These are phyloP conservation scores for Hemitrygon akajei DNA, from an alignment of 2,797 vertebrate genomes.

Conservation along the genomic window DNA sequence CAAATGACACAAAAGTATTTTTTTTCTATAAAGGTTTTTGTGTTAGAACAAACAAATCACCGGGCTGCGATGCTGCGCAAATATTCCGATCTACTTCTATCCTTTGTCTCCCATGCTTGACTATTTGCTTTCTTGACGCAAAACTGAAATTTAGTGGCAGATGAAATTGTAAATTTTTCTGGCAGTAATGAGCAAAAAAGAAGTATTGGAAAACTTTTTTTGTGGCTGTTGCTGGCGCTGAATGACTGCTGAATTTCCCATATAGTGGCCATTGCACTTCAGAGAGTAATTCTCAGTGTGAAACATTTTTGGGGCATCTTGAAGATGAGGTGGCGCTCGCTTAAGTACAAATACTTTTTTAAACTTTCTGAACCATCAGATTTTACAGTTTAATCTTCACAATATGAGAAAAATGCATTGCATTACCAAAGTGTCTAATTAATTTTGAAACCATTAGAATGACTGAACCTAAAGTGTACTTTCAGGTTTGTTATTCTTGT, in stretches of 20 bases:
- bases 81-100: not conserved
- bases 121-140: conserved; percentile 26
- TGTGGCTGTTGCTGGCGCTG: conserved; percentile 19
- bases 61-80: conserved; percentile 26
- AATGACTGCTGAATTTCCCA: conserved; percentile 24
- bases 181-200: not conserved
- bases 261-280: not conserved
- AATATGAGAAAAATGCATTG: not conserved
- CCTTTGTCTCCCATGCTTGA: conserved; percentile 2
- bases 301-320: not conserved
- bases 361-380: not conserved
- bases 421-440: conserved; percentile 13
- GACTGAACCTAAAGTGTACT: conserved; percentile 10
- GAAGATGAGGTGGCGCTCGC: not conserved
- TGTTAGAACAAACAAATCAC: not conserved
- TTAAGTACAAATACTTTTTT: not conserved
- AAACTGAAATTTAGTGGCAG: not conserved
- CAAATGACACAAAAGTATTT: not conserved
- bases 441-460: not conserved
- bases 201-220: not conserved
- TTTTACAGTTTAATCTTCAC: not conserved
- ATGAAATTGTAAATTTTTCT: not conserved
- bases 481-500: conserved; percentile 16
- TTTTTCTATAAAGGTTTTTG: not conserved
- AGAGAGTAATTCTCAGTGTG: not conserved